Percentiles rank a stretch among this genome's conserved stretches.
These are phyloP conservation scores for Drosophila siamana DNA, from an alignment of 2,888 invertebrate genomes.

Conservation along the genomic window DNA sequence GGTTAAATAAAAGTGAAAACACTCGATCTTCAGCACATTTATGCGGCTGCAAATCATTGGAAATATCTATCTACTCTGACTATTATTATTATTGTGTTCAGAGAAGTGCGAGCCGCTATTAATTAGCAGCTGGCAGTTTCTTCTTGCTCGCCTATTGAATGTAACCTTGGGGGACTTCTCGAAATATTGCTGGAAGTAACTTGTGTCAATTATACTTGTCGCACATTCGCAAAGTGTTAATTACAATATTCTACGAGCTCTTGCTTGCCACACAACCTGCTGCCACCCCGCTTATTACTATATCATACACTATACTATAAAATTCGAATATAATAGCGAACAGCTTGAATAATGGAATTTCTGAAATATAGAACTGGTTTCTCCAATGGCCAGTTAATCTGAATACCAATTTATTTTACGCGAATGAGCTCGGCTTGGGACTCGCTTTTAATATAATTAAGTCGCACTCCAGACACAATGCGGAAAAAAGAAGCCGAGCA, in stretches of 20 bases:
- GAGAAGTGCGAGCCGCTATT: conserved; percentile 34
- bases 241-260: conserved; percentile 15
- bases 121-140: conserved; percentile 56
- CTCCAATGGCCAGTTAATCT: neutral
- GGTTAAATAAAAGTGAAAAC: conserved; percentile 24
- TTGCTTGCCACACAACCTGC: neutral
- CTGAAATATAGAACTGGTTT: conserved; percentile 30
- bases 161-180: conserved; percentile 41
- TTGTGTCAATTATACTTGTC: conserved; percentile 42
- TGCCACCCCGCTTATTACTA: neutral
- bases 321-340: neutral
- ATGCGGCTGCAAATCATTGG: conserved; percentile 47
- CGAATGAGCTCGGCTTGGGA: neutral
- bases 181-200: conserved; percentile 1
- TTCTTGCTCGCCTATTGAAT: conserved; percentile 2
- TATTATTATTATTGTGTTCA: neutral
- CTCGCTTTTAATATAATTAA: conserved; percentile 10
- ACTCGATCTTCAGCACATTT: conserved; percentile 22
- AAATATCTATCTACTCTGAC: conserved; percentile 1
- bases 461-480: conserved; percentile 22
- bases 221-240: conserved; percentile 32
- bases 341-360: neutral
- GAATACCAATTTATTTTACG: neutral
- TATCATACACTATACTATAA: neutral
- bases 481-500: conserved; percentile 12